Evolutionary conservation across 1,140 invertebrate species (phyloP).

Genomic region (Periplaneta americana): DNA sequence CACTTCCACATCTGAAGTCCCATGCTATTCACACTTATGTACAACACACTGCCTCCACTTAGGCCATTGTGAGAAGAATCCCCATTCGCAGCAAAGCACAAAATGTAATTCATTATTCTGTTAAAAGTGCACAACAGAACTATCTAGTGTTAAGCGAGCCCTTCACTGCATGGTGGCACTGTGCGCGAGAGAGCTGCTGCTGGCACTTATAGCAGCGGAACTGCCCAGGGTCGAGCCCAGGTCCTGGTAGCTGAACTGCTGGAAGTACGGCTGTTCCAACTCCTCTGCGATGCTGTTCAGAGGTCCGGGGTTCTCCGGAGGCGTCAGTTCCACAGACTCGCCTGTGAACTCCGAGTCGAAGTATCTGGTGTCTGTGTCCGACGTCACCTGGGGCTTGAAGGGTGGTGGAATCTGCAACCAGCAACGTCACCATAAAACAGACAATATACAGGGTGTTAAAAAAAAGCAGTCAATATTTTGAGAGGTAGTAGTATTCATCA

Average conservation of each 20-base stretch:
- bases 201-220: constrained; percentile 22
- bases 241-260: constrained; percentile 71
- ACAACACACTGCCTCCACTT: not conserved
- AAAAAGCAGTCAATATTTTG: too few species aligned
- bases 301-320: constrained; percentile 68
- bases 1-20: not conserved
- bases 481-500: too few species aligned
- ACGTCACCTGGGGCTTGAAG: constrained; percentile 93
- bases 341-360: constrained; percentile 99
- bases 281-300: constrained; percentile 66
- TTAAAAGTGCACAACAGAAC: not conserved
- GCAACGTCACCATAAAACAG: too few species aligned
- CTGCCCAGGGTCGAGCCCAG: constrained; percentile 25
- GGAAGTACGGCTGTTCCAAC: constrained; percentile 61
- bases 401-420: constrained; percentile 75
- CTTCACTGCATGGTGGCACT: constrained; percentile 15
- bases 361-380: constrained; percentile 94
- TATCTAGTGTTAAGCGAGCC: not conserved
- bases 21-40: not conserved
- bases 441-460: too few species aligned
- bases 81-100: not conserved
- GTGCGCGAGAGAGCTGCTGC: constrained; percentile 23
- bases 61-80: not conserved
- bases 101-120: not conserved
- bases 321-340: constrained; percentile 92